Evolutionary conservation across 2,113 vertebrate species (phyloP).

Genomic region (Burhinus bistriatus): DNA sequence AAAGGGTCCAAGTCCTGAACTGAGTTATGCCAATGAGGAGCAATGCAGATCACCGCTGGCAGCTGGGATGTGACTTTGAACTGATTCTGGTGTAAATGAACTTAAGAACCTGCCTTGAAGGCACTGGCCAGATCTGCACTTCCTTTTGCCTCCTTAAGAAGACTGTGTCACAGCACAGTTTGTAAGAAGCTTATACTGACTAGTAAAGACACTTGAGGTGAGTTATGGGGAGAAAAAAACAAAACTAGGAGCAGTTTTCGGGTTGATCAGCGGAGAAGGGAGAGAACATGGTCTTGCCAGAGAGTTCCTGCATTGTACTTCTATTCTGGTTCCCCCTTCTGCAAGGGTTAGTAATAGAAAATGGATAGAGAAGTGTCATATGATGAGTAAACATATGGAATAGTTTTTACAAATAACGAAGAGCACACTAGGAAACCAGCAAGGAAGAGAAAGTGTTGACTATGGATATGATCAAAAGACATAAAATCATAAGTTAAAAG

Average conservation of each 20-base stretch:
- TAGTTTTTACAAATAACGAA: neutral
- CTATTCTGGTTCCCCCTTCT: neutral
- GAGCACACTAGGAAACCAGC: neutral
- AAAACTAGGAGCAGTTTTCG: neutral
- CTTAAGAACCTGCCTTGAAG: neutral
- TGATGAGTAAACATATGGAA: neutral
- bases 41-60: too few species aligned
- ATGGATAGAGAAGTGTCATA: accelerated
- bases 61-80: neutral
- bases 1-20: neutral
- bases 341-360: neutral
- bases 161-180: neutral
- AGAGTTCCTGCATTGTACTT: neutral
- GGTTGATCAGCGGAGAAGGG: neutral
- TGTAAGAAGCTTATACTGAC: neutral
- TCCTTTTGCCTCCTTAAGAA: neutral
- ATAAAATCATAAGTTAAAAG: neutral
- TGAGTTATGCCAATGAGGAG: neutral
- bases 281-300: neutral
- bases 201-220: neutral
- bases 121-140: neutral
- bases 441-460: neutral
- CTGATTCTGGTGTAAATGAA: neutral
- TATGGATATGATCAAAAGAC: neutral
- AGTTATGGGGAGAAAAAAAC: neutral